These are phyloP conservation scores for Brachionus koreanus DNA, from an alignment of 1,140 invertebrate species.

Conservation along the genomic window DNA sequence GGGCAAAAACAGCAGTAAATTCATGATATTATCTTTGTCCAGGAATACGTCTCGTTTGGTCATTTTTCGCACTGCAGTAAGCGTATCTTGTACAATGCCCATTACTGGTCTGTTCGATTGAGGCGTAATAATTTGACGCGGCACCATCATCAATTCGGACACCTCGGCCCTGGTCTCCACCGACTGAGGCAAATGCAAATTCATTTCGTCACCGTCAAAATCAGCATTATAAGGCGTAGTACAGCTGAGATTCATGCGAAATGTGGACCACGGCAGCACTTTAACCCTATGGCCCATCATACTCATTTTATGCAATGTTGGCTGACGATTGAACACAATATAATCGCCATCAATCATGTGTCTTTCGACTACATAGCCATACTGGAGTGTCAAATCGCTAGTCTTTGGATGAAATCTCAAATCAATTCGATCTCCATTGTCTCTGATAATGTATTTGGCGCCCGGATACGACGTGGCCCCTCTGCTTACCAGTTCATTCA, in stretches of 20 bases:
- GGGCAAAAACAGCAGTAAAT: conserved; percentile 94
- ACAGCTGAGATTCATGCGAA: conserved; percentile 86
- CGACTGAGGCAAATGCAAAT: conserved; percentile 95
- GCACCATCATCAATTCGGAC: conserved; percentile 93
- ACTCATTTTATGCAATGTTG: conserved; percentile 99
- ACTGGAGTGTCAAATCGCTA: conserved; percentile 94
- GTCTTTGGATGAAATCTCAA: conserved; percentile 95
- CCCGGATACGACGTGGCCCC: conserved; percentile 98
- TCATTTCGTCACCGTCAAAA: conserved; percentile 99
- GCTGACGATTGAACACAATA: conserved; percentile 98
- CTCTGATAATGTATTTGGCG: conserved; percentile 96
- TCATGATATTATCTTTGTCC: conserved; percentile 85
- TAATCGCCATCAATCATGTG: conserved; percentile 97
- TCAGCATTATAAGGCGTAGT: conserved; percentile 99
- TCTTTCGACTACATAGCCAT: conserved; percentile 92
- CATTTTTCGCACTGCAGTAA: conserved; percentile 98
- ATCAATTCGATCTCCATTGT: conserved; percentile 98
- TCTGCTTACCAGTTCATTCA: conserved; percentile 88
- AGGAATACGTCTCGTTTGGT: conserved; percentile 98
- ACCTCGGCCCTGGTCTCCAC: conserved; percentile 98
- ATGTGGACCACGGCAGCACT: conserved; percentile 92
- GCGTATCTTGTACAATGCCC: conserved; percentile 99
- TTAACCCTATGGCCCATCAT: conserved; percentile 99
- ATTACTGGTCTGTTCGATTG: conserved; percentile 71
- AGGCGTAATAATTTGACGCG: conserved; percentile 90